Evolutionary conservation across 2,113 vertebrate species (phyloP).

Genomic region (Spea bombifrons): DNA sequence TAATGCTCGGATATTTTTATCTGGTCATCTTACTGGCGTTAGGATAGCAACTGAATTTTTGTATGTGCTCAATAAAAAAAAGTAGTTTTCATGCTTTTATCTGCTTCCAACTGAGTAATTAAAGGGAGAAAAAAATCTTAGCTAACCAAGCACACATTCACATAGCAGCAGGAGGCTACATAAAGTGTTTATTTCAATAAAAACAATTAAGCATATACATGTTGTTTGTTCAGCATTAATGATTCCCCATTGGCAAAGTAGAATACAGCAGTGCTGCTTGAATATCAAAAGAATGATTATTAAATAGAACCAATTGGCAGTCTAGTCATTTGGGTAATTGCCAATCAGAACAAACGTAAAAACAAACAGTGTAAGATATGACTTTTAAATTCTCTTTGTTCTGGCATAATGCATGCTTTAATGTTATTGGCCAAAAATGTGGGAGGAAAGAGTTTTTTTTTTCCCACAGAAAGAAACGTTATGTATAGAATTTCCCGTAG

Average conservation of each 20-base stretch:
- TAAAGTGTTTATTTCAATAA: constrained; percentile 58
- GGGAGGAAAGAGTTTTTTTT: no score
- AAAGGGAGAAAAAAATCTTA: constrained; percentile 43
- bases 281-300: constrained; percentile 55
- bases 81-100: constrained; percentile 51
- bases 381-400: no score
- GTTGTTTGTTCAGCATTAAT: constrained; percentile 54
- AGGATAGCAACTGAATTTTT: neutral
- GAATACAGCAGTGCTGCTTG: constrained; percentile 49
- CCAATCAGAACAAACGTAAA: constrained; percentile 52
- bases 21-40: neutral
- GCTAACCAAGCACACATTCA: constrained; percentile 50
- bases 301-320: constrained; percentile 58
- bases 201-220: constrained; percentile 57
- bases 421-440: no score
- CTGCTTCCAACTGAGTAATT: constrained; percentile 51
- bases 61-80: constrained; percentile 14
- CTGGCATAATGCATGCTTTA: no score
- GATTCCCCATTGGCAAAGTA: constrained; percentile 57
- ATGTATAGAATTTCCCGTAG: no score
- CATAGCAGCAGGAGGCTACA: constrained; percentile 54
- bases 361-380: neutral
- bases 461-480: no score
- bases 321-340: constrained; percentile 54
- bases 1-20: neutral